Evolutionary conservation across 2,888 invertebrate genomes (phyloP), one percentile per base, ranked within the genome.

Genomic region (Hydriomena furcata): DNA sequence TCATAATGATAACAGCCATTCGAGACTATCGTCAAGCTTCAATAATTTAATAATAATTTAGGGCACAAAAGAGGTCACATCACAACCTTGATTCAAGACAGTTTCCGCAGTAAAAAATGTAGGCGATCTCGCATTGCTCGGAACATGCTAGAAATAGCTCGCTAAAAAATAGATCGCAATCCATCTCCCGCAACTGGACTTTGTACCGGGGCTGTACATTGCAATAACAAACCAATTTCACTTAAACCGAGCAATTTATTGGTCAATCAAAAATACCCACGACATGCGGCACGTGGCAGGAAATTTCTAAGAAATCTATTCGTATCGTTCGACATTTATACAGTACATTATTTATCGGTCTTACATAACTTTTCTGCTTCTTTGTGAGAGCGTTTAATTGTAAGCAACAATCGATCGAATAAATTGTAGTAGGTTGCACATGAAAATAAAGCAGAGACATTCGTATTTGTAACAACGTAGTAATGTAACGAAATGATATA

Each of bases 11-110:
- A 44, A 48, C 25, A 40, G 7, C 10, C 23, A 47, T 40, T 40
- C 37, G 20, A 24, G 27, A 50, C 32, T 50, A 38, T 76, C 72
- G 65, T 72, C 53, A 66, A 52, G 81, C 79, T 80, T 84, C 80
- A 55, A 42, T 60, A 49, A 46, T 47, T 69, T 66, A 53, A 52
- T 43, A 50, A 41, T 64, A 61, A 72, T 68, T 76, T 70, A 36
- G 46, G 52, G 59, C 55, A 53, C 23, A 52, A 55, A 42, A 38
- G 66, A 68, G 67, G 65, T 66, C 66, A 50, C 41, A 57, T 45
- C 31, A 12, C 34, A 52, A 12, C 71, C 70, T 73, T 68, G 62
- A 52, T 53, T 38, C 46, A 34, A 37, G 30, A 53, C 1, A 30
- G 47, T 60, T 65, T 61, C 61, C 55, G 55, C 48, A 40, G 10